A percentile compares a stretch with the other conserved stretches of the same genome.
These are phyloP conservation scores for Calidris pugnax DNA, from an alignment of 2,113 vertebrate species.

Conservation along the genomic window DNA sequence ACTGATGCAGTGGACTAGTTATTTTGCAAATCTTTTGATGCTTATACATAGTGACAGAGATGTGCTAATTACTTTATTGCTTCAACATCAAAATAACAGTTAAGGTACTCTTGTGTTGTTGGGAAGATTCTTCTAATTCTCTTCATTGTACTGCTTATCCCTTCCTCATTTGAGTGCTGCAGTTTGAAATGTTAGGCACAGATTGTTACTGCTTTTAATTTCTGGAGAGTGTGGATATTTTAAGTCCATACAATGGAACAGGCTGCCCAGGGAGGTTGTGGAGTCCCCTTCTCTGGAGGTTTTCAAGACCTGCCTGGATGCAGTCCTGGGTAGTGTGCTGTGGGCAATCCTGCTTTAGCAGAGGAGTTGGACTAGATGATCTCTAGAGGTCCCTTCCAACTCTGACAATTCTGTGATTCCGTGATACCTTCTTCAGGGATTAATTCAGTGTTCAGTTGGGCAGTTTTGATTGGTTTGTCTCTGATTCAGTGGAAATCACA, in stretches of 20 bases:
- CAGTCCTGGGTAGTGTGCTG: no score
- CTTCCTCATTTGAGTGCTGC: background rate
- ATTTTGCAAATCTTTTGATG: background rate
- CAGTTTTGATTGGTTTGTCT: conserved; percentile 11
- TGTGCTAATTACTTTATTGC: background rate
- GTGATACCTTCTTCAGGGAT: background rate
- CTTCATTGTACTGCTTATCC: background rate
- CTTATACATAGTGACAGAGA: background rate
- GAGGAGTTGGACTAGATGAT: no score
- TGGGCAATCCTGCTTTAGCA: no score
- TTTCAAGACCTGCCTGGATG: no score
- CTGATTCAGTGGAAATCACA: background rate
- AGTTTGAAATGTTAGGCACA: background rate
- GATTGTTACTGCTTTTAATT: background rate
- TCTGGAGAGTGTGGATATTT: background rate
- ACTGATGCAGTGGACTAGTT: background rate
- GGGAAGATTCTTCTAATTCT: background rate
- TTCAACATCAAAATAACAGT: background rate
- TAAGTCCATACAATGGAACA: background rate
- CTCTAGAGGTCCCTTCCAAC: no score
- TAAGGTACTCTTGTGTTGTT: background rate
- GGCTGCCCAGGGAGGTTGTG: no score
- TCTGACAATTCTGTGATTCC: no score
- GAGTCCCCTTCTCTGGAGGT: no score
- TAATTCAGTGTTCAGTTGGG: background rate